Evolutionary conservation across 2,888 invertebrate species (phyloP).

Genomic region (Sesia bembeciformis): DNA sequence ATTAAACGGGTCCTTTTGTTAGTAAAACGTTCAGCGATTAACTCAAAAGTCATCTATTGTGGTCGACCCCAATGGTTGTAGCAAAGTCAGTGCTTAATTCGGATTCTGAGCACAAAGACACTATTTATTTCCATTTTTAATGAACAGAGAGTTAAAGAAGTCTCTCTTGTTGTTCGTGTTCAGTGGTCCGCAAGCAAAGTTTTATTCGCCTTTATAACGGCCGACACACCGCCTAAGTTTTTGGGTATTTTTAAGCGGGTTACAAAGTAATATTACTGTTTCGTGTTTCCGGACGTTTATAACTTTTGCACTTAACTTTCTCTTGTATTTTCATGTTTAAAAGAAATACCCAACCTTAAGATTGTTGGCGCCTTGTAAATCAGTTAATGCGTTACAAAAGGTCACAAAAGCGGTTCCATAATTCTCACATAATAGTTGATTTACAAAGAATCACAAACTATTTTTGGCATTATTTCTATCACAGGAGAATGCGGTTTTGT

Average conservation of each 20-base stretch:
- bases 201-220: neutral
- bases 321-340: neutral
- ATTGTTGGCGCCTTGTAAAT: no score
- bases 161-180: neutral
- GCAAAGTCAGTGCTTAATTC: constrained; percentile 25
- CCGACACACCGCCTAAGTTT: neutral
- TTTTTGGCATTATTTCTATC: no score
- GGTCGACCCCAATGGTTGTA: constrained; percentile 29
- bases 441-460: no score
- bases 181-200: neutral
- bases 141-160: constrained; percentile 11
- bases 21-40: constrained; percentile 45
- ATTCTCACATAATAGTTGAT: no score
- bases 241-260: neutral
- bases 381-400: no score
- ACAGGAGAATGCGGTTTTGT: no score
- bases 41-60: constrained; percentile 40
- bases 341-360: no score
- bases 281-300: neutral
- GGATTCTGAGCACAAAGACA: constrained; percentile 5
- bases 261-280: neutral
- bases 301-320: neutral
- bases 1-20: constrained; percentile 67
- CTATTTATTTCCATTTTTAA: constrained; percentile 9
- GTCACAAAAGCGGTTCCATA: no score